Conservation (phyloP, 53 echinoderm and acorn worm genomes). For the Temnopleurus reevesii region DNA sequence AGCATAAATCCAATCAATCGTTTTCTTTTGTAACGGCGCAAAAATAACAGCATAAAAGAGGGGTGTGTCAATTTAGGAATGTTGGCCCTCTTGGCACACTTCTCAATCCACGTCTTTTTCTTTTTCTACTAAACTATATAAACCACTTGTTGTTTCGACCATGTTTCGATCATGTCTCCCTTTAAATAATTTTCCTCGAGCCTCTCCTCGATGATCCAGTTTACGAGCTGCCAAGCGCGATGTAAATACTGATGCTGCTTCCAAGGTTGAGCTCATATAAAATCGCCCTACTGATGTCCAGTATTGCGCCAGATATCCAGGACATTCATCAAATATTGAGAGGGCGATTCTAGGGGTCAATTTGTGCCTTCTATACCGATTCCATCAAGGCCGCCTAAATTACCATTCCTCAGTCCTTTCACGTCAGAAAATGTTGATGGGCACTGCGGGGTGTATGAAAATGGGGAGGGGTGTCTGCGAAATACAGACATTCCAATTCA, state of each 20-base stretch:
- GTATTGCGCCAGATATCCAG: background rate
- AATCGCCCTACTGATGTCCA: conserved; percentile 22
- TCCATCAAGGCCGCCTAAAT: conserved; percentile 41
- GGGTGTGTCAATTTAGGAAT: too few relatives aligned
- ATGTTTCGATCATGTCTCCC: background rate
- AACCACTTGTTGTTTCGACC: too few relatives aligned
- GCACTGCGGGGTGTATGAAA: too few relatives aligned
- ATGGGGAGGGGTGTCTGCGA: too few relatives aligned
- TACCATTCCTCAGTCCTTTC: conserved; percentile 18
- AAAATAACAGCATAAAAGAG: too few relatives aligned
- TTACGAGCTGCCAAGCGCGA: conserved; percentile 47
- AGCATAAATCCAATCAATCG: too few relatives aligned
- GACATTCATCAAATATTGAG: conserved; percentile 47
- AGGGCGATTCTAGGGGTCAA: background rate
- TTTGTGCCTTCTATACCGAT: conserved; percentile 23
- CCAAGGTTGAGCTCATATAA: conserved; percentile 34
- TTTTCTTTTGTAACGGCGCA: too few relatives aligned
- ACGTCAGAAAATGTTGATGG: too few relatives aligned
- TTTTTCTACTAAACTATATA: too few relatives aligned
- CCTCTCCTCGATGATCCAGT: background rate
- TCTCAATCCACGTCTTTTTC: too few relatives aligned
- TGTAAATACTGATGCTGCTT: conserved; percentile 11
- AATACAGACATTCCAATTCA: background rate
- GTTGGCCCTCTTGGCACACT: too few relatives aligned
- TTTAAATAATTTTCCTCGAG: background rate